Percentiles rank a stretch among this genome's conserved stretches.
phyloP scores from a whole-genome alignment of 2,797 vertebrate genomes.

The Loris lydekkerianus region DNA sequence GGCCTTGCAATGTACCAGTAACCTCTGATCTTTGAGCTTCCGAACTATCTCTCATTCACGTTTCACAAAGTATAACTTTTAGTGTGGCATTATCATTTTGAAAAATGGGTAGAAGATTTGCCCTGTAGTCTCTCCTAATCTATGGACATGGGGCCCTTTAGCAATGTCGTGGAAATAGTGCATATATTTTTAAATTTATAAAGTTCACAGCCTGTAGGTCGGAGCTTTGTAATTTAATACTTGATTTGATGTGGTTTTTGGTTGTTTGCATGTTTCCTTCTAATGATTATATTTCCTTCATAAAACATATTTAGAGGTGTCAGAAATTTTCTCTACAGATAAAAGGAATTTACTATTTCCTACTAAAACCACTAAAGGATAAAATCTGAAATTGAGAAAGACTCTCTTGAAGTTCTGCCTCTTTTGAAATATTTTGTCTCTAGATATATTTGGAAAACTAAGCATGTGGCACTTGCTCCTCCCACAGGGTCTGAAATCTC shows the following conservation, averaged over 20 bases:
- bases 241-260: not conserved
- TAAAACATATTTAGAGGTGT: slow-evolving; percentile 42
- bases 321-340: not conserved
- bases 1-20: not conserved
- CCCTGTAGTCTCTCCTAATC: not conserved
- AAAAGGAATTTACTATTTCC: slow-evolving; percentile 4
- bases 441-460: slow-evolving; percentile 81
- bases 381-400: slow-evolving; percentile 53
- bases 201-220: not conserved
- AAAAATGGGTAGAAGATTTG: not conserved
- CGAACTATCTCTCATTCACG: not conserved
- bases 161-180: not conserved
- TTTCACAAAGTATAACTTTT: not conserved
- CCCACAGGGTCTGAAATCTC: slow-evolving; percentile 72
- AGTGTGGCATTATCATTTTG: not conserved
- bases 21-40: not conserved
- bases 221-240: not conserved
- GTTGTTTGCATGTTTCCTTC: not conserved
- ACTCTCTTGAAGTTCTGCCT: slow-evolving; percentile 54
- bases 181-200: not conserved
- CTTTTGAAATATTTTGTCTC: slow-evolving; percentile 65
- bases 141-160: not conserved
- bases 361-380: not conserved
- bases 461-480: slow-evolving; percentile 79
- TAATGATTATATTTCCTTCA: slow-evolving; percentile 20